These are phyloP conservation scores for Drosophila eohydei DNA, from an alignment of 2,888 invertebrate genomes.

Conservation along the genomic window DNA sequence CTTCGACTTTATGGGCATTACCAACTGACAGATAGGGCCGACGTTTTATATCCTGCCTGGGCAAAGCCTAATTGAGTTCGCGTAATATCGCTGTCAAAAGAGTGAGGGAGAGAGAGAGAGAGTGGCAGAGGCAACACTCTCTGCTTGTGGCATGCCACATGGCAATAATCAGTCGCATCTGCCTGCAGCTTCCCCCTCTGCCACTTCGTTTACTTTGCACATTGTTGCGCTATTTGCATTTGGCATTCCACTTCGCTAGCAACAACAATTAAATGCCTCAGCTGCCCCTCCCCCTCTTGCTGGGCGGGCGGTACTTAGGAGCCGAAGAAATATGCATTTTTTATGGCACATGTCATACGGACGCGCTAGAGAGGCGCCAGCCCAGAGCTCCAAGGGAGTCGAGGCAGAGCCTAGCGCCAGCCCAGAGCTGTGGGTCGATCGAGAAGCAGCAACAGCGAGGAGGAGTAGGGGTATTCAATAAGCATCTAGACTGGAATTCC, in stretches of 20 bases:
- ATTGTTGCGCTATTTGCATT: constrained; percentile 75
- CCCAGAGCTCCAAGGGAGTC: constrained; percentile 28
- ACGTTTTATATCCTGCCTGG: constrained; percentile 40
- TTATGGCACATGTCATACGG: constrained; percentile 58
- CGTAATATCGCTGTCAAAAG: constrained; percentile 70
- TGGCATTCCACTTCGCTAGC: constrained; percentile 69
- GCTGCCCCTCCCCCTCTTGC: constrained; percentile 1
- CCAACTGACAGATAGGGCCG: constrained; percentile 62
- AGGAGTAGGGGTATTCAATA: constrained; percentile 14
- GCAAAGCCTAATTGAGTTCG: constrained; percentile 68
- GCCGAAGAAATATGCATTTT: constrained; percentile 46
- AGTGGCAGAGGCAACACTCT: constrained; percentile 13
- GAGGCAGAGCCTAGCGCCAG: constrained; percentile 34
- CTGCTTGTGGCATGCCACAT: constrained; percentile 45
- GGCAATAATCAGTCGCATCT: constrained; percentile 49
- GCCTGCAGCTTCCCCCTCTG: neutral
- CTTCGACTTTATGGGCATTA: constrained; percentile 56
- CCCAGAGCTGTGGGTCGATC: too few relatives aligned
- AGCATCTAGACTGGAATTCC: constrained; percentile 46
- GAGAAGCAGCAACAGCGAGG: neutral
- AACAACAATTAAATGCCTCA: constrained; percentile 49
- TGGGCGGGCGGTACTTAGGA: constrained; percentile 45
- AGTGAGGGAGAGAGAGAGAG: neutral
- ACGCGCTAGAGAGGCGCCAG: constrained; percentile 37
- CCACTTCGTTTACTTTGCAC: constrained; percentile 56